Evolutionary conservation across 2,797 vertebrate species (phyloP).

Genomic region (Sarcoramphus papa): DNA sequence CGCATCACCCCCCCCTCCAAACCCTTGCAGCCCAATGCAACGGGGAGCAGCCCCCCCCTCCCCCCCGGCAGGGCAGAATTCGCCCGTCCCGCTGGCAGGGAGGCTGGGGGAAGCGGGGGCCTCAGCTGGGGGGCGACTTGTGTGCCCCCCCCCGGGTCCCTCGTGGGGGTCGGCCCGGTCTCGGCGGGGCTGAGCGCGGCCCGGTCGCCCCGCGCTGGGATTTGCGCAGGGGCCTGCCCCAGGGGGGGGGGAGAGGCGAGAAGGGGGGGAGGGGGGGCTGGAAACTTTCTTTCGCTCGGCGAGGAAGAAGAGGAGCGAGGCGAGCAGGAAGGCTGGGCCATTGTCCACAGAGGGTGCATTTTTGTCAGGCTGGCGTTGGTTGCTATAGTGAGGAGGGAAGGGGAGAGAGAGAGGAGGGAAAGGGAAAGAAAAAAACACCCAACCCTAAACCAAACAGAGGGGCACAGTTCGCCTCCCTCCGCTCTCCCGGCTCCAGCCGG

Average conservation of each 20-base stretch:
- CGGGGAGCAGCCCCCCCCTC: neutral
- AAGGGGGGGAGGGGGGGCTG: neutral
- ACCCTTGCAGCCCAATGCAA: neutral
- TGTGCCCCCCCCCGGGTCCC: neutral
- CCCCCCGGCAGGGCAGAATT: neutral
- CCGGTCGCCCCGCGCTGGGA: neutral
- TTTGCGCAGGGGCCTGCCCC: neutral
- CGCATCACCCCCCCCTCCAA: neutral
- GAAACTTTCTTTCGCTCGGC: conserved; percentile 36
- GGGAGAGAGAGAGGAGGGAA: conserved; percentile 54
- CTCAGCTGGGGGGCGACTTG: neutral
- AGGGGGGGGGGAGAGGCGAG: neutral
- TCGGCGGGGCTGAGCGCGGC: neutral
- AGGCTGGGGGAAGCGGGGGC: neutral
- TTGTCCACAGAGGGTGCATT: conserved; percentile 94
- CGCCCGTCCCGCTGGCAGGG: neutral
- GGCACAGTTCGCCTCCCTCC: conserved; percentile 78
- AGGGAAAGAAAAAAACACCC: neutral
- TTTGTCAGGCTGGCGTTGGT: conserved; percentile 88
- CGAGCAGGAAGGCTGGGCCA: conserved; percentile 79
- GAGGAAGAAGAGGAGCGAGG: conserved; percentile 64
- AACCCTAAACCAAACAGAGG: conserved; percentile 82
- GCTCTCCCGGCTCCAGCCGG: conserved; percentile 75
- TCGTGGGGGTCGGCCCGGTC: neutral
- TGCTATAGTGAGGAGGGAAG: conserved; percentile 91